These are phyloP conservation scores for Neogobius melanostomus DNA, from an alignment of 2,113 vertebrate species.

Conservation along the genomic window DNA sequence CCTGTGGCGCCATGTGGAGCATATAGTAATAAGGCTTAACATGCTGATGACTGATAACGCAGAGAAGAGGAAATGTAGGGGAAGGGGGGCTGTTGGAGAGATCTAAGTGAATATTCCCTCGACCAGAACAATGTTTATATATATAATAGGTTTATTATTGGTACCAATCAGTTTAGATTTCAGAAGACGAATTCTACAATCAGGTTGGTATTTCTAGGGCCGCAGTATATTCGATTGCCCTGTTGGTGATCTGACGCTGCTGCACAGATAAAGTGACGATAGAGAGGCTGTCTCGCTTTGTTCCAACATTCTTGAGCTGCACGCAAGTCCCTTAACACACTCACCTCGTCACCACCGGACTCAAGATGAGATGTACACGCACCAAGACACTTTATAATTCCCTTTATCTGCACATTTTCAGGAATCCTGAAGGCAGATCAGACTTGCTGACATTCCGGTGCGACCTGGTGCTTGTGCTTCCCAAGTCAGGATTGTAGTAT, in stretches of 20 bases:
- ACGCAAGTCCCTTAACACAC: constrained; percentile 69
- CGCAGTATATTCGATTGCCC: constrained; percentile 22
- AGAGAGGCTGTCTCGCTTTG: constrained; percentile 61
- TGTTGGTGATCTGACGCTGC: constrained; percentile 37
- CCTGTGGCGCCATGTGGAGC: constrained; percentile 61
- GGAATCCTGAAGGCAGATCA: constrained; percentile 41
- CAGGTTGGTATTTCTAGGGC: constrained; percentile 27
- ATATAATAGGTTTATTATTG: constrained; percentile 6
- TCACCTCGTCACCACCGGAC: constrained; percentile 52
- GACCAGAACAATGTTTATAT: constrained; percentile 28
- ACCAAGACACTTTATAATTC: constrained; percentile 30
- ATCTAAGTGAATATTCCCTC: constrained; percentile 53
- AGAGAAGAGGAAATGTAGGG: constrained; percentile 59
- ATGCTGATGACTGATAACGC: constrained; percentile 68
- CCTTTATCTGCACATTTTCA: constrained; percentile 46
- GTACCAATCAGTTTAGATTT: constrained; percentile 17
- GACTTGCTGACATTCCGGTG: no score
- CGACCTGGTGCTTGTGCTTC: no score
- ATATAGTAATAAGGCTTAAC: constrained; percentile 65
- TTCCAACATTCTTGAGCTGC: constrained; percentile 66
- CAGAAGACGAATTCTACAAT: constrained; percentile 16
- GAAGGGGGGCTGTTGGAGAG: constrained; percentile 62
- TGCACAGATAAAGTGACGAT: constrained; percentile 57
- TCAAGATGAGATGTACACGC: constrained; percentile 50
- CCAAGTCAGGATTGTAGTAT: no score